Base-by-base conservation (phyloP, 1,140 invertebrate genomes). In the Zophobas morio region DNA sequence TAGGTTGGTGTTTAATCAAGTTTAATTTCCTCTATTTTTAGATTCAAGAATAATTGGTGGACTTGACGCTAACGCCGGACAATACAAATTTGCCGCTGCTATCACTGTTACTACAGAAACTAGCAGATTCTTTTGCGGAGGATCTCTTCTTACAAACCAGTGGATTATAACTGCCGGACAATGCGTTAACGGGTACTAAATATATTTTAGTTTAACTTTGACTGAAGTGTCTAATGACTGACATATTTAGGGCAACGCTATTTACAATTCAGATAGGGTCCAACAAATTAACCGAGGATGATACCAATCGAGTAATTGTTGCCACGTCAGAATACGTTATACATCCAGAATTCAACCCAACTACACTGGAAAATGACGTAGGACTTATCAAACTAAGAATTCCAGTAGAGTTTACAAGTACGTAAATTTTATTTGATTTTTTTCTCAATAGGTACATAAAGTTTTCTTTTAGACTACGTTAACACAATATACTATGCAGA, bases 331-430 rank as follows among this genome's bases (percentile, higher is more conserved):
- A 37, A 20, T 66, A 20, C 33, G 39, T 66, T n/a, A 42, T 39
- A 32, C 60, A 66, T 66, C 60, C 60, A 42, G 39, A 32, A 1
- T 66, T 32, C 33, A 66, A 66, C 42, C 60, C 60, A 5, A 39
- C 40, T 42, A 66, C 60, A 42, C 42, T 66, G 20, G 60, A 66
- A 66, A 66, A 66, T 66, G 60, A 66, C 33, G 6, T 66, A 4
- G 60, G 60, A 40, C 39, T 66, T 33, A 33, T 66, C 60, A 66
- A 39, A 6, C 20, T 66, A 8, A 37, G 60, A 2, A 20, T 66
- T 5, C 60, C 60, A 2, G 39, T 66, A 5, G 60, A 66, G n/a
- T 66, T 66, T 66, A 66, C 40, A 32, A n/a, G 60, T 66, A 42
- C 37, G 34, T 51, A n/a, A 2, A n/a, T 51, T 46, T 8, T 4